Percentiles rank a stretch among this genome's conserved stretches.
These are phyloP conservation scores for Petrosia ficiformis DNA, from an alignment of 37 sponge, comb jelly and placozoan genomes.

Conservation along the genomic window DNA sequence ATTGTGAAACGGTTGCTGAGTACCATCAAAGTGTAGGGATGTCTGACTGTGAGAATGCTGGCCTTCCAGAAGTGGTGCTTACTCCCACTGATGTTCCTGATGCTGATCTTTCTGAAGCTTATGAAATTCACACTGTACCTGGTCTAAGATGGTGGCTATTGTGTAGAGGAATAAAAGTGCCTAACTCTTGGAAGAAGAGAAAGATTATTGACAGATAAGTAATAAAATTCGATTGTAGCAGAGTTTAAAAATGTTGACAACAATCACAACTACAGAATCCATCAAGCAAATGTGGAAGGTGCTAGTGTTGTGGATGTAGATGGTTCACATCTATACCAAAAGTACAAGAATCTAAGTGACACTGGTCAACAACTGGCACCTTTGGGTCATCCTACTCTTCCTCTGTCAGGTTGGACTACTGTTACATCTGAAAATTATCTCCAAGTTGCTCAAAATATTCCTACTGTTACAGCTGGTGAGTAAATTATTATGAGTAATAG, in stretches of 20 bases:
- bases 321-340: constrained; percentile 23
- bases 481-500: background rate
- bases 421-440: background rate
- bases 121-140: constrained; percentile 24
- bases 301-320: constrained; percentile 22
- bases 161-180: constrained; percentile 26
- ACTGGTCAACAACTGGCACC: constrained; percentile 8
- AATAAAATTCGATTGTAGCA: background rate
- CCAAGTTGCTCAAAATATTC: background rate
- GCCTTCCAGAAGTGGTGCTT: background rate
- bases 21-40: too few species aligned
- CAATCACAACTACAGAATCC: background rate
- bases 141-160: constrained; percentile 30
- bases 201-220: constrained; percentile 13
- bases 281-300: constrained; percentile 1
- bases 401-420: background rate
- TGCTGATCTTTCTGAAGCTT: constrained; percentile 16
- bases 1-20: too few species aligned
- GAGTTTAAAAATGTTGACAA: background rate
- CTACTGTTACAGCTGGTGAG: constrained; percentile 9
- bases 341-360: background rate
- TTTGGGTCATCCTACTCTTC: background rate
- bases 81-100: constrained; percentile 28
- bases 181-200: constrained; percentile 14
- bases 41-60: background rate